Evolutionary conservation across 2,113 vertebrate species (phyloP).

Genomic region (Recurvirostra avosetta): DNA sequence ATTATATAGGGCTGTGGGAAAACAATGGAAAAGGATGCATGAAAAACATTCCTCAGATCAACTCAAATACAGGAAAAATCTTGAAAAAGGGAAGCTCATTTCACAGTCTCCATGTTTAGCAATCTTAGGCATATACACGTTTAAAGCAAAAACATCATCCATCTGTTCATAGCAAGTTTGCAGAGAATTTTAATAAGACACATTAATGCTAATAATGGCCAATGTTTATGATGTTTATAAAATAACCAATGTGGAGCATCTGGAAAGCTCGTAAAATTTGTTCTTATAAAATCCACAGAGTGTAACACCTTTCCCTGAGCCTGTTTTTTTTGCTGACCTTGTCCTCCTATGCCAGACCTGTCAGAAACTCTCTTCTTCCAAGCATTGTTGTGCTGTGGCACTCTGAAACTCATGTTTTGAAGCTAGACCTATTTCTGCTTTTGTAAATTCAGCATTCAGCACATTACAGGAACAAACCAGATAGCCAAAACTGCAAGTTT

Average conservation of each 20-base stretch:
- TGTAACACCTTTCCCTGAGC: neutral
- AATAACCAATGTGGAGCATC: neutral
- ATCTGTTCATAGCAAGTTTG: neutral
- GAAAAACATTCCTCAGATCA: neutral
- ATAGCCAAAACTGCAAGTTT: neutral
- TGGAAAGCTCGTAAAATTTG: neutral
- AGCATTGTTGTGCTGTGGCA: neutral
- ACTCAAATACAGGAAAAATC: neutral
- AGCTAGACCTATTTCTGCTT: neutral
- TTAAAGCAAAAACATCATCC: constrained; percentile 10
- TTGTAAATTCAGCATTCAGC: constrained; percentile 5
- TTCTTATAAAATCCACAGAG: neutral
- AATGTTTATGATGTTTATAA: constrained; percentile 13
- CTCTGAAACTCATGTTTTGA: neutral
- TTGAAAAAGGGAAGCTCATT: constrained; percentile 3
- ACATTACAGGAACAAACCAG: constrained; percentile 7
- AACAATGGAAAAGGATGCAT: neutral
- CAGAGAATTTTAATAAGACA: constrained; percentile 6
- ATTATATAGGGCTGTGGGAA: neutral
- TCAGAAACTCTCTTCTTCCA: neutral
- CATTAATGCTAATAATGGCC: constrained; percentile 34
- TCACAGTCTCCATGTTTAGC: neutral
- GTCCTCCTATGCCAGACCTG: neutral
- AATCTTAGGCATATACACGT: neutral
- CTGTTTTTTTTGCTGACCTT: neutral